Evolutionary conservation across 2,797 vertebrate genomes (phyloP), one percentile per base, ranked within the genome.

Genomic region (Phoeniculus purpureus): DNA sequence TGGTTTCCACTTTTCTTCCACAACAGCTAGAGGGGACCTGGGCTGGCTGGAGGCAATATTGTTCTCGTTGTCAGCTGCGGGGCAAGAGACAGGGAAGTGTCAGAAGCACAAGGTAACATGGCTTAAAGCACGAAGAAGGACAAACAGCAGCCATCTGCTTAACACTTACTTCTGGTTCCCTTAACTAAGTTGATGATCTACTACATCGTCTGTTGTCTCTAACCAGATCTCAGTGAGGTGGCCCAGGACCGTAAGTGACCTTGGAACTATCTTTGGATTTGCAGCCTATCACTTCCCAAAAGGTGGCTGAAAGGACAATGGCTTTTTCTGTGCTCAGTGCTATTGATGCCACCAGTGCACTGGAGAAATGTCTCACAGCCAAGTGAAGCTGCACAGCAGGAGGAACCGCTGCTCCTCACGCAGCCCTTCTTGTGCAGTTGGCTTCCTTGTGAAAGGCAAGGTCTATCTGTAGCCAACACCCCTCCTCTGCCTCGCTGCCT

Each of bases 61-160:
- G 97, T 99, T 99, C 96, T 99, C 99, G 34, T 98, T 99, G 97
- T 99, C 99, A 56, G 99, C 99, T 99, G 96, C 4, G 50, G 95
- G 84, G 86, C 70, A 97, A 67, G 95, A 90, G 82, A 92, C 60
- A 85, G 66, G 40, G 61, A 84, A 1, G 21, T 27, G 47, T 96
- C 58, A 97, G 73, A 79, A 87, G 18, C 58, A 80, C 27, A 82
- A 59, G 67, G 47, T 37, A 80, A 32, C 19, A 60, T 65, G 6
- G 34, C 31, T 47, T 68, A 82, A 87, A 77, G 73, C 51, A 90
- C 70, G 73, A 74, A 84, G 50, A 83, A 72, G 16, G 17, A 8
- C 48, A 87, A 86, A 62, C 31, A 34, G 54, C 6, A 48, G 4
- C 47, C 71, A 56, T 52, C 32, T 62, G 73, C 10, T 56, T 25